Percentiles rank a stretch among this genome's conserved stretches.
Evolutionary conservation across 2,797 vertebrate species (phyloP).

Genomic region (Macroramphosus scolopax): DNA sequence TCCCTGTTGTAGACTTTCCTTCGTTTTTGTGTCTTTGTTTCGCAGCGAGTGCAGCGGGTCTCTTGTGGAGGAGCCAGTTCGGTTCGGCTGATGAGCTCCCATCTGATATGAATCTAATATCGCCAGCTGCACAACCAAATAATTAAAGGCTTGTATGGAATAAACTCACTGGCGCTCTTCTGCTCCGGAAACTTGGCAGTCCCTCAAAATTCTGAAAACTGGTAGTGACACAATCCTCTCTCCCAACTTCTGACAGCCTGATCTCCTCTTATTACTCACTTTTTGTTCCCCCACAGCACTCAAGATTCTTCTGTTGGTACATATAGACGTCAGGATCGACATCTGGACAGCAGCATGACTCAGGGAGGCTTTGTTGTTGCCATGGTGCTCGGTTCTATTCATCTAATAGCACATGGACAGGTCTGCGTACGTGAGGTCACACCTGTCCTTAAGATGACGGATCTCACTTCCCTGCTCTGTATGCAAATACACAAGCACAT

Average conservation of each 20-base stretch:
- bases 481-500: too few relatives aligned
- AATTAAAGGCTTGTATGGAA: constrained; percentile 25
- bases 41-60: constrained; percentile 9
- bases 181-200: constrained; percentile 2
- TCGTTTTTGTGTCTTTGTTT: constrained; percentile 14
- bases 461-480: too few relatives aligned
- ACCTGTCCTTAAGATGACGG: too few relatives aligned
- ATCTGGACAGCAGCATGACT: constrained; percentile 1
- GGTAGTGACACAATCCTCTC: neutral
- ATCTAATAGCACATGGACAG: too few relatives aligned
- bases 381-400: too few relatives aligned
- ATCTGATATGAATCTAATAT: constrained; percentile 40
- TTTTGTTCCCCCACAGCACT: neutral
- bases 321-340: neutral
- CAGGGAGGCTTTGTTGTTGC: neutral
- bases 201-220: too few relatives aligned
- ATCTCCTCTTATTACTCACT: neutral
- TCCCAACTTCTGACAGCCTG: neutral
- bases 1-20: too few relatives aligned
- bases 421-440: too few relatives aligned
- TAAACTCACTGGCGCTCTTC: neutral
- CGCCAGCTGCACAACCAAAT: constrained; percentile 34
- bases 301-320: neutral
- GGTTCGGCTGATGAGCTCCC: constrained; percentile 45
- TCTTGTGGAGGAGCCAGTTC: constrained; percentile 13